Conservation (phyloP, 2,797 vertebrate genomes). For the Poeciliopsis gracilis region DNA sequence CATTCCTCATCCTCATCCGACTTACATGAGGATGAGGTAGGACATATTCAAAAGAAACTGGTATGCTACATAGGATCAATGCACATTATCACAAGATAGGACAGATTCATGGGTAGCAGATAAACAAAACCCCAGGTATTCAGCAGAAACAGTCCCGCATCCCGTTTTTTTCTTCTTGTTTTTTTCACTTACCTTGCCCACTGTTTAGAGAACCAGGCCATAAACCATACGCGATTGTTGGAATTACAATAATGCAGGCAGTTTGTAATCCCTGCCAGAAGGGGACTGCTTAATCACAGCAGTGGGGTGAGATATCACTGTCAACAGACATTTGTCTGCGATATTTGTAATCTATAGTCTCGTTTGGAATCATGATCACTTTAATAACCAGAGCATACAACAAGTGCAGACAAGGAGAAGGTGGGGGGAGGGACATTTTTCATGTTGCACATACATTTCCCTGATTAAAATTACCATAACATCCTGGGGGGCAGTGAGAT, state of each 20-base stretch:
- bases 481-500: constrained; percentile 36
- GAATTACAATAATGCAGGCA: constrained; percentile 63
- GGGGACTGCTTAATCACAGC: constrained; percentile 63
- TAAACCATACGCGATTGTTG: constrained; percentile 64
- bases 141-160: constrained; percentile 21
- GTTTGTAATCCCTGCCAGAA: constrained; percentile 69
- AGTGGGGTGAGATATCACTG: constrained; percentile 59
- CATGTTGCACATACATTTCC: constrained; percentile 52
- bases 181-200: constrained; percentile 9
- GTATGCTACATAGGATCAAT: no score
- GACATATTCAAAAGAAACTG: no score
- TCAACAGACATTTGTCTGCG: constrained; percentile 60
- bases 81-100: no score
- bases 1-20: no score
- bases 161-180: constrained; percentile 7
- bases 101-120: no score
- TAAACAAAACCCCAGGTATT: constrained; percentile 9
- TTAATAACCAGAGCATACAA: constrained; percentile 49
- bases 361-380: constrained; percentile 57
- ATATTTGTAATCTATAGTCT: constrained; percentile 55
- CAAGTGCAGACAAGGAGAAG: constrained; percentile 26
- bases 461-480: constrained; percentile 65
- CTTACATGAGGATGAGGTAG: no score
- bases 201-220: constrained; percentile 38
- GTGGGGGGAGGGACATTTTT: constrained; percentile 31